phyloP scores from a whole-genome alignment of 2,888 invertebrate genomes.

The Tridacna crocea region DNA sequence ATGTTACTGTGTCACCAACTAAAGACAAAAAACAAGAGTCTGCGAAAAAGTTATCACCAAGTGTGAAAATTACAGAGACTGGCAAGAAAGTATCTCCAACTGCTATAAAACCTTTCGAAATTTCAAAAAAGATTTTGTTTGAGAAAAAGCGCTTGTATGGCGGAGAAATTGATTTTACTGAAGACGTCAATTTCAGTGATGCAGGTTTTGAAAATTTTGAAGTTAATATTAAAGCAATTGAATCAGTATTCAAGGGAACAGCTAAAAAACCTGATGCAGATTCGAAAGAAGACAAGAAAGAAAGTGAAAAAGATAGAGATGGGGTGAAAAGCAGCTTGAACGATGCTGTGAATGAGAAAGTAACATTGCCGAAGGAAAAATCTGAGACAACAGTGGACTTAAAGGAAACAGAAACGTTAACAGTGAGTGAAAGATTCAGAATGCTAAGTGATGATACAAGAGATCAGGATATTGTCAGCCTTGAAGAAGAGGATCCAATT shows the following conservation, averaged over 20 bases:
- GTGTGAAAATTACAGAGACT: slow-evolving; percentile 43
- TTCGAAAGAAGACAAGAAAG: slow-evolving; percentile 14
- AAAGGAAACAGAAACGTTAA: slow-evolving; percentile 34
- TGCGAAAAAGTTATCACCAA: slow-evolving; percentile 37
- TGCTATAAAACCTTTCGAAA: slow-evolving; percentile 49
- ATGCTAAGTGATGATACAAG: slow-evolving; percentile 32
- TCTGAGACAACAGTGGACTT: slow-evolving; percentile 16
- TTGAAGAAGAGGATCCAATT: slow-evolving; percentile 55
- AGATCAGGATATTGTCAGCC: slow-evolving; percentile 15
- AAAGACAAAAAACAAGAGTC: slow-evolving; percentile 35
- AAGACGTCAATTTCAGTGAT: slow-evolving; percentile 57
- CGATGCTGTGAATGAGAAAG: not conserved
- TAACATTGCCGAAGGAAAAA: not conserved
- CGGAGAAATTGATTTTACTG: slow-evolving; percentile 57
- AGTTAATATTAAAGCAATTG: slow-evolving; percentile 53
- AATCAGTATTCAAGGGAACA: slow-evolving; percentile 55
- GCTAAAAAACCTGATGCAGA: slow-evolving; percentile 11
- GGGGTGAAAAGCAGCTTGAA: not conserved
- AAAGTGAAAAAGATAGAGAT: slow-evolving; percentile 19
- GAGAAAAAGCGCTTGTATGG: slow-evolving; percentile 55
- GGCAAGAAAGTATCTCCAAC: slow-evolving; percentile 38
- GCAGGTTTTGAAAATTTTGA: slow-evolving; percentile 58
- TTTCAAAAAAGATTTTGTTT: slow-evolving; percentile 44
- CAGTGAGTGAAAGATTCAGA: slow-evolving; percentile 56
- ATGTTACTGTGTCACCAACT: not conserved